Percentiles rank a stretch among this genome's conserved stretches.
Conservation (phyloP, 2,113 vertebrate genomes). For the Perca schrenkii region DNA sequence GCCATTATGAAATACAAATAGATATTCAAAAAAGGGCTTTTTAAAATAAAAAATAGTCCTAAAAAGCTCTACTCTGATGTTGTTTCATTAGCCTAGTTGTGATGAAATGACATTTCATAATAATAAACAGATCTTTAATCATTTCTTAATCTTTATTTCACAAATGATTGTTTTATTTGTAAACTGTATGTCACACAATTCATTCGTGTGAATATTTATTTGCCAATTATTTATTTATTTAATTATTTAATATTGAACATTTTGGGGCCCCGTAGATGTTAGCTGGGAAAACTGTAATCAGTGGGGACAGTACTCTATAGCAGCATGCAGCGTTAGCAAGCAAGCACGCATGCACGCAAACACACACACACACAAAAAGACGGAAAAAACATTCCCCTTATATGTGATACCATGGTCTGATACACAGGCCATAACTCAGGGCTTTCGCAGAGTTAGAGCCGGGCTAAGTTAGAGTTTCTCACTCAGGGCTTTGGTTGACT, state of each 20-base stretch:
- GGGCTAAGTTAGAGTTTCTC: constrained; percentile 57
- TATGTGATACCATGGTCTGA: too few species aligned
- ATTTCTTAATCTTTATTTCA: not conserved
- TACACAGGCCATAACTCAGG: constrained; percentile 75
- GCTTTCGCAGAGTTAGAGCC: constrained; percentile 74
- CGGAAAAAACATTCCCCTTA: constrained; percentile 65
- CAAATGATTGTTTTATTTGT: constrained; percentile 1
- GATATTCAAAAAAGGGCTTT: not conserved
- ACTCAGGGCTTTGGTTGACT: constrained; percentile 72
- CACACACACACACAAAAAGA: constrained; percentile 17
- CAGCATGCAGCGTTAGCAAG: constrained; percentile 40
- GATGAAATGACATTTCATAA: not conserved
- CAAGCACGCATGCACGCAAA: constrained; percentile 8
- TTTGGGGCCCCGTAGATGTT: constrained; percentile 11
- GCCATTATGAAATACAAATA: not conserved
- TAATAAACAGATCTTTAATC: not conserved
- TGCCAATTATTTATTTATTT: constrained; percentile 3
- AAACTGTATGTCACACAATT: constrained; percentile 5
- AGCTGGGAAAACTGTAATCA: constrained; percentile 27
- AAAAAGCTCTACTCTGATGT: not conserved
- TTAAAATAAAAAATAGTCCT: not conserved
- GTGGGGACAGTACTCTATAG: constrained; percentile 29
- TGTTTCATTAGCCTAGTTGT: not conserved
- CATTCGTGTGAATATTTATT: not conserved
- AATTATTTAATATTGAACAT: constrained; percentile 32